Base-by-base conservation (phyloP, 2,113 vertebrate species). In the Thamnaconus septentrionalis region DNA sequence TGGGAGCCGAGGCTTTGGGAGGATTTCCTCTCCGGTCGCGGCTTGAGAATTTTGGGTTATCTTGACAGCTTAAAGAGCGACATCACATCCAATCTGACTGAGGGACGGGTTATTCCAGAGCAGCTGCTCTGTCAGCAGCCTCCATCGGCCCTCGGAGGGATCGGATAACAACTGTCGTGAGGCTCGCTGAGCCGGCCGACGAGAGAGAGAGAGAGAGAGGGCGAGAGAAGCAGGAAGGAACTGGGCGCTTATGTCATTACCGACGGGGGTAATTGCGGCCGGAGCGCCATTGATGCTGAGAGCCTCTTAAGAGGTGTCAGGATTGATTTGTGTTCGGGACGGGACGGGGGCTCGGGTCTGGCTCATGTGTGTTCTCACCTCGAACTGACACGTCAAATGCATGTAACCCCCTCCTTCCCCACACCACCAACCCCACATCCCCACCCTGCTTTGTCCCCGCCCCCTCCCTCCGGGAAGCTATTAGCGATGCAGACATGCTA, bases 321-420 rank as follows among this genome's bases (percentile, higher is more conserved):
- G 84, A 88, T 86, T 89, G 88, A 91, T 91, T 91, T 90, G 83
- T 88, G 83, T 78, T 85, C 42, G 64, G 48, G 48, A n/a, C 6
- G 9, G 11, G 48, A n/a, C 48, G 48, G 48, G 76, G 77, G 75
- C 71, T 70, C 1, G 76, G 73, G 79, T 82, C 90, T 91, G 90
- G 90, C 80, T 91, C 86, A 91, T 91, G 86, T 88, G 89, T 92
- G 90, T 91, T 92, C 91, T 91, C 90, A 91, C 91, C 89, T 91
- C 81, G 51, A 81, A 74, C 76, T 82, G 89, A 91, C 88, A 90
- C 73, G 77, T 70, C 82, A 86, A 89, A 87, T 44, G 73, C 87
- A 85, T 90, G 89, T 91, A 77, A 77, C 56, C 76, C 74, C 75
- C 64, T 68, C 74, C 18, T 31, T 31, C 18, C 18, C 18, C 18